Evolutionary conservation across 2,888 invertebrate genomes (phyloP), one percentile per base, ranked within the genome.

Genomic region (Torymus auratus): DNA sequence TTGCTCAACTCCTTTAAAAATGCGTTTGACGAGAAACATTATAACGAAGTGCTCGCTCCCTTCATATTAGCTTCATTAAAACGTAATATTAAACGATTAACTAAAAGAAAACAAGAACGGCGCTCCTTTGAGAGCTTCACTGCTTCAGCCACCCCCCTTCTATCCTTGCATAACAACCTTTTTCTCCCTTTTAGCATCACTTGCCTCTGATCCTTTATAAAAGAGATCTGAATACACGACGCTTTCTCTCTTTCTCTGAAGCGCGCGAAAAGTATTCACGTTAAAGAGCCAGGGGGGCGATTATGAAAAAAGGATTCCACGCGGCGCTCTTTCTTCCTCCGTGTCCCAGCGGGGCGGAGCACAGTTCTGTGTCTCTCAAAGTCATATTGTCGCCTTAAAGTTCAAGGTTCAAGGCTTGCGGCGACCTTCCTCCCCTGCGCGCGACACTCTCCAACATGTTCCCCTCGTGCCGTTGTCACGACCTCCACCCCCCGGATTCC

Each of bases 341-440:
- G 41, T 41, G 41, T 41, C 41, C 41, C 41, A 41, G 41, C 41
- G 7, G 41, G 7, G 7, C 7, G 41, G 41, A 41, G 41, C 7
- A 5, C 7, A 5, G 41, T 7, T 41, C 41, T 5, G 5, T 41
- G 7, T 41, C 41, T 41, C 41, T 41, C 11, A 17, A 62, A 7
- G 17, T 65, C 13, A 53, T 12, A 12, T 17, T 28, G 53, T 55
- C 53, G 10, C 64, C 53, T 55, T 14, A n/a, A 60, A 74, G 74
- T 67, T 74, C 71, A 61, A 71, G 71, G 71, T 71, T 61, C 67
- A 67, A 73, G 52, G 67, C 50, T 55, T 13, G 15, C 15, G 50
- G 7, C 52, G 17, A 28, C 15, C 70, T 70, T 41, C 15, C 17
- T 23, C 12, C 15, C n/a, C 14, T 41, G 41, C 41, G 41, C 41